Percentiles rank a stretch among this genome's conserved stretches.
Conservation (phyloP, 35 echinoderm and acorn worm species). For the Lytechinus pictus region DNA sequence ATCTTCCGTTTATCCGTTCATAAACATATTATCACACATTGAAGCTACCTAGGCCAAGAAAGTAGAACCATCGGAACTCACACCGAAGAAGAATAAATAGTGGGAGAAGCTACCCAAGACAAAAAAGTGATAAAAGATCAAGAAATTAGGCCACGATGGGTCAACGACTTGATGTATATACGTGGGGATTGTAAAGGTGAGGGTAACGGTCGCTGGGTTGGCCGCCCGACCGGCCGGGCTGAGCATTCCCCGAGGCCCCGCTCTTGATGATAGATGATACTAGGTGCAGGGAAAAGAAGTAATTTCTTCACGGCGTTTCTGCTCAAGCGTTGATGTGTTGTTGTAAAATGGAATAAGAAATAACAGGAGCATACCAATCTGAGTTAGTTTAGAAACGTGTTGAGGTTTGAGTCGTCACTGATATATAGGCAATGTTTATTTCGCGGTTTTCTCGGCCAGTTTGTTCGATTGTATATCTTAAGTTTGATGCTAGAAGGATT, state of each 20-base stretch:
- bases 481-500: background rate
- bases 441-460: conserved; percentile 23
- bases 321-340: conserved; percentile 55
- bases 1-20: conserved; percentile 47
- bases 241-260: conserved; percentile 30
- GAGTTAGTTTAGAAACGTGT: conserved; percentile 28
- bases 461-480: background rate
- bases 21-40: conserved; percentile 41
- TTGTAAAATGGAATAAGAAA: conserved; percentile 42
- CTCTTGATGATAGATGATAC: conserved; percentile 38
- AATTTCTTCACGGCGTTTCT: conserved; percentile 57
- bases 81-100: conserved; percentile 22
- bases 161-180: conserved; percentile 19
- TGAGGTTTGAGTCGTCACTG: conserved; percentile 35
- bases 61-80: conserved; percentile 50
- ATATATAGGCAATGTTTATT: background rate
- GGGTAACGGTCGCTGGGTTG: conserved; percentile 41
- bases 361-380: conserved; percentile 35
- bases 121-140: conserved; percentile 49
- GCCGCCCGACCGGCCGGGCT: conserved; percentile 40
- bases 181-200: background rate
- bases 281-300: conserved; percentile 46
- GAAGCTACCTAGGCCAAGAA: background rate
- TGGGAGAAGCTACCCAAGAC: conserved; percentile 41
- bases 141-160: conserved; percentile 46